Evolutionary conservation across 2,797 vertebrate species (phyloP), one percentile per base, ranked within the genome.

Genomic region (Ctenopoma kingsleyae): DNA sequence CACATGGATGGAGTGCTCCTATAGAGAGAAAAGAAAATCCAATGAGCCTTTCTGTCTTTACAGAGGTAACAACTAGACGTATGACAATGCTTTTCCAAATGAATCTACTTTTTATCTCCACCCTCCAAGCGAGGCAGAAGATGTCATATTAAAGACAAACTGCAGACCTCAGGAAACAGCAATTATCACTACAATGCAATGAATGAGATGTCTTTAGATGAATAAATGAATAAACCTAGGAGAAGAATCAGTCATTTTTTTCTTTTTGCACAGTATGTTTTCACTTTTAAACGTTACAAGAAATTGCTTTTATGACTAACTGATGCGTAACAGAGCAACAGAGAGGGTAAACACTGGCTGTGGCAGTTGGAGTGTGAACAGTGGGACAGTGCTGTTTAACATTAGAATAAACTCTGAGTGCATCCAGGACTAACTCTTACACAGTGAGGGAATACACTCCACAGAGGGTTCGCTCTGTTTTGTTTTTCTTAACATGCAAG

Each of bases 31-130:
- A 53, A 44, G 38, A 17, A n/a, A 36, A 40, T 30, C 3, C 5
- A 68, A 19, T 0, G 30, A 74, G 40, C 7, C 25, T 58, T 8
- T 32, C 7, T 32, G 30, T 8, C 66, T 30, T 49, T 36, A 4
- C 71, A 35, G 30, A 53, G 58, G 30, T 50, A 61, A 51, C 49
- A 70, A 62, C 20, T 54, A 59, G 17, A 62, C 58, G 7, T 50
- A 20, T 54, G 61, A 62, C 75, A 59, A 27, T 64, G 60, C 56
- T 63, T 64, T 47, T 25, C 44, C 61, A 66, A 60, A 74, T 78
- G n/a, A 72, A 52, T 63, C 32, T 59, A 36, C 20, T 66, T 36
- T 76, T 49, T 17, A 27, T 22, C 15, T 71, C 49, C 12, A 47
- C 61, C 64, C 67, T 63, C 41, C 20, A 30, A 63, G 13, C 19